A percentile compares a stretch with the other conserved stretches of the same genome.
Conservation (phyloP, 2,888 invertebrate species). For the Pyrrhosoma nymphula region DNA sequence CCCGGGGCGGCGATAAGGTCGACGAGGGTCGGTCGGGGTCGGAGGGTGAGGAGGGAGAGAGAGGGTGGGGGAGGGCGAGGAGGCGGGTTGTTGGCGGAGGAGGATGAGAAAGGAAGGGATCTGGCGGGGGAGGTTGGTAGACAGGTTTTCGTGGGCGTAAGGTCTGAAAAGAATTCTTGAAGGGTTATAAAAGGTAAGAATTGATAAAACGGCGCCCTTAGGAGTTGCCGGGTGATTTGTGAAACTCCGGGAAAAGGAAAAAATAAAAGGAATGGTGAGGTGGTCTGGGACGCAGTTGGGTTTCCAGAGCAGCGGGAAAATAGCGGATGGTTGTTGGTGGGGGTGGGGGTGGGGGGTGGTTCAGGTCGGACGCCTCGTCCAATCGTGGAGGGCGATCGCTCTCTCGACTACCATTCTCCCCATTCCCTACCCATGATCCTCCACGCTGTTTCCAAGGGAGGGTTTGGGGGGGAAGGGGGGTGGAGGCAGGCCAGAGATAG, state of each 20-base stretch:
- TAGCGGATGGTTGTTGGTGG: neutral
- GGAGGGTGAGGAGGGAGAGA: no score
- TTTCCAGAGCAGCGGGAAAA: constrained; percentile 1
- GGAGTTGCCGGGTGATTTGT: constrained; percentile 61
- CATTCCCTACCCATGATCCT: no score
- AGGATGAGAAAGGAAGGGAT: neutral
- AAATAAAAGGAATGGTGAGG: constrained; percentile 34
- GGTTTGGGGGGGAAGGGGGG: no score
- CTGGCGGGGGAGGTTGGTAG: no score
- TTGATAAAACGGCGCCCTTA: constrained; percentile 63
- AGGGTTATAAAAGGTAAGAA: constrained; percentile 64
- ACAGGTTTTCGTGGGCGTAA: neutral
- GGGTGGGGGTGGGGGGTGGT: neutral
- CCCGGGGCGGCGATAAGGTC: no score
- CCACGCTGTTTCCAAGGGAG: no score
- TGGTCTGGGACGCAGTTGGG: constrained; percentile 9
- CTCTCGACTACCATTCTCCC: no score
- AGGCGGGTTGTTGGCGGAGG: no score
- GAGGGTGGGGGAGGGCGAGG: no score
- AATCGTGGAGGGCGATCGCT: neutral
- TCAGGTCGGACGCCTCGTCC: neutral
- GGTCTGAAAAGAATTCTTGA: constrained; percentile 15
- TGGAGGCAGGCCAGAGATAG: no score
- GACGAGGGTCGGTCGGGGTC: no score
- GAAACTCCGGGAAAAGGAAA: constrained; percentile 37